Conservation (phyloP, 2,888 invertebrate species). For the Nomada fucata region DNA sequence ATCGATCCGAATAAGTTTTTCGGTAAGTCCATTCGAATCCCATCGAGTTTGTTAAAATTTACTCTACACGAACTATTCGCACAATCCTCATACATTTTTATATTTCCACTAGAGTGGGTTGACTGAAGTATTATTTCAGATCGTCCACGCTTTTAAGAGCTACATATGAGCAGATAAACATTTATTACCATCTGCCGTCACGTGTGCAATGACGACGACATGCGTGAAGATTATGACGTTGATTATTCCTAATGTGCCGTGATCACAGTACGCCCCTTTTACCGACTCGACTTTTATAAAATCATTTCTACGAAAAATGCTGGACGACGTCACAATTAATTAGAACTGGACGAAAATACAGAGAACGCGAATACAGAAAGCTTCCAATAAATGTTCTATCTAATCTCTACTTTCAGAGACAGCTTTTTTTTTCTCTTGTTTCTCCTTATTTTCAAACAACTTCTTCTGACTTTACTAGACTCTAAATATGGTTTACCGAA, state of each 20-base stretch:
- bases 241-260: conserved; percentile 11
- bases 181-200: conserved; percentile 32
- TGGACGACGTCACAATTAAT: neutral
- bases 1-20: neutral
- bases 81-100: neutral
- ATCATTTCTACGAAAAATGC: conserved; percentile 11
- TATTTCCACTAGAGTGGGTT: neutral
- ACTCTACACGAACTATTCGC: neutral
- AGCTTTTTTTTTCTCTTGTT: neutral
- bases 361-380: conserved; percentile 3
- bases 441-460: conserved; percentile 5
- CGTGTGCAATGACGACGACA: conserved; percentile 5
- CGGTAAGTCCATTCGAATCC: neutral
- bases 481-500: neutral
- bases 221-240: conserved; percentile 1
- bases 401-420: conserved; percentile 29
- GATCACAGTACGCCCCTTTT: conserved; percentile 42
- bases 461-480: neutral
- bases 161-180: conserved; percentile 34
- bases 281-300: neutral
- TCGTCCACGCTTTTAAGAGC: conserved; percentile 8
- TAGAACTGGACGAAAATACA: conserved; percentile 9
- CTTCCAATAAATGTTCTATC: conserved; percentile 35
- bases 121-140: conserved; percentile 17
- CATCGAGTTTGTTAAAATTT: neutral